These are phyloP conservation scores for Calyptomena viridis DNA, from an alignment of 2,113 vertebrate species.

Conservation along the genomic window DNA sequence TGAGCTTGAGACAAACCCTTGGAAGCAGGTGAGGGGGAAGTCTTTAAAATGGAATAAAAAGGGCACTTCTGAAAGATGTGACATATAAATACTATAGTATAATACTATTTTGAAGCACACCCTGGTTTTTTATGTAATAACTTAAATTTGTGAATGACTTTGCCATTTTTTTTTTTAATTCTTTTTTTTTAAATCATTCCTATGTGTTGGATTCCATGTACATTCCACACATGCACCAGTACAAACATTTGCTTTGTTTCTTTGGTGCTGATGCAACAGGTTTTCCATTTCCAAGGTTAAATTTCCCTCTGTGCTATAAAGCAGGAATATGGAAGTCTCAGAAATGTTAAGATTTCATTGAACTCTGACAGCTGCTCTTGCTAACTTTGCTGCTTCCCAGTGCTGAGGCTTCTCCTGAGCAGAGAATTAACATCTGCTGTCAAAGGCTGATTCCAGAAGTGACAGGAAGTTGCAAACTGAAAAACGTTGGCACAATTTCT, in stretches of 20 bases:
- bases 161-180: background rate
- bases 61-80: background rate
- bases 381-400: background rate
- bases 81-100: background rate
- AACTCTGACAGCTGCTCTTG: background rate
- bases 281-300: background rate
- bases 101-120: background rate
- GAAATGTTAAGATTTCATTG: background rate
- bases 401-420: background rate
- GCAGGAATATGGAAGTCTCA: background rate
- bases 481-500: background rate
- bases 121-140: background rate
- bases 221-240: background rate
- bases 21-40: background rate
- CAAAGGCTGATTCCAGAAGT: constrained; percentile 16
- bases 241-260: background rate
- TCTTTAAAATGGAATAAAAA: background rate
- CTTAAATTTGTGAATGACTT: background rate
- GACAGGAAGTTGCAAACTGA: constrained; percentile 5
- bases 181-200: background rate
- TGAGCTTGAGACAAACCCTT: background rate
- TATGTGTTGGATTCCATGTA: background rate
- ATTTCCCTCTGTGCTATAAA: background rate
- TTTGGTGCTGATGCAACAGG: background rate
- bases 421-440: constrained; percentile 31